Percentiles rank a stretch among this genome's conserved stretches.
These are phyloP conservation scores for Thamnophis sirtalis DNA, from an alignment of 2,113 vertebrate species.

Conservation along the genomic window DNA sequence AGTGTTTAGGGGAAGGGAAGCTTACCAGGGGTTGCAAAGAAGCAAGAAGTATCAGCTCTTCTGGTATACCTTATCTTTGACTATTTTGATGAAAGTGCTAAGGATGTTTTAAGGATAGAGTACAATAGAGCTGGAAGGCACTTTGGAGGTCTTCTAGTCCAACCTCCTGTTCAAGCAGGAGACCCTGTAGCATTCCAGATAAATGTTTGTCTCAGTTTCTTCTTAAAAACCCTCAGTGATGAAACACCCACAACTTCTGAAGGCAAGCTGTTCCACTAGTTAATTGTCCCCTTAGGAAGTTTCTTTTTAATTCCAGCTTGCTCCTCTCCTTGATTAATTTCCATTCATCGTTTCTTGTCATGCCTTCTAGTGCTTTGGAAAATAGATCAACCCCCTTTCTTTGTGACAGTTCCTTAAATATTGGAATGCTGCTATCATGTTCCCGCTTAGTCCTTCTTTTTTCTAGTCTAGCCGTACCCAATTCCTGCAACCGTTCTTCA, in stretches of 20 bases:
- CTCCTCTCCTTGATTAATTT: neutral
- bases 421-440: neutral
- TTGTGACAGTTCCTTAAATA: neutral
- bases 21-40: neutral
- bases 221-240: neutral
- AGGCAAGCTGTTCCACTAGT: neutral
- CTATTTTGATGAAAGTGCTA: neutral
- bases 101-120: neutral
- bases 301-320: neutral
- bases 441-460: too few species aligned
- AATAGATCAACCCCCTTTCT: neutral
- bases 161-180: neutral
- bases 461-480: too few species aligned
- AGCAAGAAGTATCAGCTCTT: neutral
- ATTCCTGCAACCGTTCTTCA: neutral
- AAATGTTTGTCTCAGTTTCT: neutral
- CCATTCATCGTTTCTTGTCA: neutral
- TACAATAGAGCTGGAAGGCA: neutral
- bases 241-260: neutral
- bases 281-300: neutral
- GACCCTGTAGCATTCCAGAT: neutral
- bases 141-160: too few species aligned
- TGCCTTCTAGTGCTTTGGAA: neutral
- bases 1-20: neutral
- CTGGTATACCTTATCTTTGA: neutral